A percentile compares a stretch with the other conserved stretches of the same genome.
Conservation (phyloP, 1,140 invertebrate genomes). For the Anagrus nilaparvatae region DNA sequence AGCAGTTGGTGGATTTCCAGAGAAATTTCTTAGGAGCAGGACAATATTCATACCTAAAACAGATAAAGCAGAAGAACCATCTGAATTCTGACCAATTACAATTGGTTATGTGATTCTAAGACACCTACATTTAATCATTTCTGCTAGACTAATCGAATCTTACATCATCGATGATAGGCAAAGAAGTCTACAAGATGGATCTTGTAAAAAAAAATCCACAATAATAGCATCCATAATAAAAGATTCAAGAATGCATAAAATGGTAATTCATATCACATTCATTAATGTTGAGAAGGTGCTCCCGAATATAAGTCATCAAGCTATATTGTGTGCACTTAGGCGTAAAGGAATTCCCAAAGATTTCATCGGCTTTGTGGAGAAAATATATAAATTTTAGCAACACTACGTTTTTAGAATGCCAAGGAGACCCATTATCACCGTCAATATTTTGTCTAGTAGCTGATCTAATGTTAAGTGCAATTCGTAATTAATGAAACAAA, state of each 20-base stretch:
- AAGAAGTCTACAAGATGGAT: slow-evolving; percentile 23
- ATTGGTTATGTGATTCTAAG: slow-evolving; percentile 30
- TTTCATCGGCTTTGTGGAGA: slow-evolving; percentile 10
- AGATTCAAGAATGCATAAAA: not conserved
- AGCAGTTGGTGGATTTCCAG: not conserved
- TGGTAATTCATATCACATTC: slow-evolving; percentile 11
- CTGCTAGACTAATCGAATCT: slow-evolving; percentile 16
- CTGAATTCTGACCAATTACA: slow-evolving; percentile 29
- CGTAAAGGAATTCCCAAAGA: slow-evolving; percentile 3
- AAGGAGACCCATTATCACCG: slow-evolving; percentile 26
- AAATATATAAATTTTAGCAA: slow-evolving; percentile 3
- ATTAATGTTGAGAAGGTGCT: slow-evolving; percentile 35
- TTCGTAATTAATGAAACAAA: slow-evolving; percentile 18
- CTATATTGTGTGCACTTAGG: too few relatives aligned
- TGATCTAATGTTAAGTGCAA: slow-evolving; percentile 15
- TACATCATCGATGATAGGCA: slow-evolving; percentile 16
- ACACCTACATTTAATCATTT: slow-evolving; percentile 27
- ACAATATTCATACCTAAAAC: slow-evolving; percentile 24
- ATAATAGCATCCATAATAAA: slow-evolving; percentile 13
- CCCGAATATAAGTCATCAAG: slow-evolving; percentile 25
- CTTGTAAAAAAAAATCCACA: slow-evolving; percentile 19
- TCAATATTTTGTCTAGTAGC: slow-evolving; percentile 26
- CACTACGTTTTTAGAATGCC: slow-evolving; percentile 16
- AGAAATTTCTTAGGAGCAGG: not conserved
- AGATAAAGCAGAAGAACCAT: not conserved